Conservation (phyloP, 2,113 vertebrate species). For the Silurus asotus region DNA sequence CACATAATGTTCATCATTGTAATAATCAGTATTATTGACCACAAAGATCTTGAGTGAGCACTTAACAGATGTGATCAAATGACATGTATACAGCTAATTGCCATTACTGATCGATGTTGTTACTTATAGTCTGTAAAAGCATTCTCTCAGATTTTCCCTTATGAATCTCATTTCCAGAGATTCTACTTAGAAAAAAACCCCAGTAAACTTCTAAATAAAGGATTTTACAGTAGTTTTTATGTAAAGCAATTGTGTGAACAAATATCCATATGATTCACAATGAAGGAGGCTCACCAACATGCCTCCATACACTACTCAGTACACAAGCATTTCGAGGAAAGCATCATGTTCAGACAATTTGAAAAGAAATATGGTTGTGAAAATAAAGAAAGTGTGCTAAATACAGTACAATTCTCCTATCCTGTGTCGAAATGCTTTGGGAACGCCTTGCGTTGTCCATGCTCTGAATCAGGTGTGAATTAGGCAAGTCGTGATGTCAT, state of each 20-base stretch:
- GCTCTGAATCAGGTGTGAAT: too few relatives aligned
- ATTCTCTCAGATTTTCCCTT: not conserved
- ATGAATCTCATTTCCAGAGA: not conserved
- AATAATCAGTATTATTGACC: slow-evolving; percentile 1
- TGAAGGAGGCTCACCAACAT: not conserved
- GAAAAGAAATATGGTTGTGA: too few relatives aligned
- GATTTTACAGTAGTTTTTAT: not conserved
- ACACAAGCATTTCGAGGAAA: not conserved
- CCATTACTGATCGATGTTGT: not conserved
- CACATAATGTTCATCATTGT: not conserved
- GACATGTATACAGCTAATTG: not conserved
- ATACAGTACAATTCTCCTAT: too few relatives aligned
- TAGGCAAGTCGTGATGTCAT: too few relatives aligned
- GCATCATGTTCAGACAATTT: not conserved
- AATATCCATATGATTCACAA: not conserved
- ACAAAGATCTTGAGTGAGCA: not conserved
- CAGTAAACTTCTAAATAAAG: not conserved
- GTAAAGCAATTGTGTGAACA: not conserved
- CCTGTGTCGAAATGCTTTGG: too few relatives aligned
- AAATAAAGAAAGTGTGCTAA: not conserved
- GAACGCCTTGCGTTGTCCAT: too few relatives aligned
- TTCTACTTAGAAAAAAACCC: not conserved
- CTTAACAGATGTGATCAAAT: not conserved
- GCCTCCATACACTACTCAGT: not conserved
- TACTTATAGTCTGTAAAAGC: not conserved